Evolutionary conservation across 2,888 invertebrate genomes (phyloP).

Genomic region (Allolobophora icterica): DNA sequence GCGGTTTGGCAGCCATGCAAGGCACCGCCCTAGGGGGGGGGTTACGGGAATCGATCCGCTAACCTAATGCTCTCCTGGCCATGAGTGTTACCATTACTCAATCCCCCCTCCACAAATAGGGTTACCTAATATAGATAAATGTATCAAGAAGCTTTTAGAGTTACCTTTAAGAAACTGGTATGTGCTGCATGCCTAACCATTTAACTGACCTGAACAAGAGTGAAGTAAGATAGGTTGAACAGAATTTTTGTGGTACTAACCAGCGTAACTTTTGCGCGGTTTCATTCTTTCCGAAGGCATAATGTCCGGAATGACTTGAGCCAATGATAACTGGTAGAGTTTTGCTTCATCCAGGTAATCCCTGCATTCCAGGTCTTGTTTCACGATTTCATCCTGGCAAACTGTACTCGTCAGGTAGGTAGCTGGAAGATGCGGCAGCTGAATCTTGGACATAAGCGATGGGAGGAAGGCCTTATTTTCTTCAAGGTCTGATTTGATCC

Average conservation of each 20-base stretch:
- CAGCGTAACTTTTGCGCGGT: conserved; percentile 66
- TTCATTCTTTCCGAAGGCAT: conserved; percentile 56
- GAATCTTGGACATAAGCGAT: conserved; percentile 59
- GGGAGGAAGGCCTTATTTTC: conserved; percentile 57
- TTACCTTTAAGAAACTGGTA: not conserved
- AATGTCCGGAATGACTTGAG: conserved; percentile 56
- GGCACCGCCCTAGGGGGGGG: too few species aligned
- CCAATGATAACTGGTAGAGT: conserved; percentile 63
- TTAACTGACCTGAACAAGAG: not conserved
- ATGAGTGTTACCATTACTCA: too few species aligned
- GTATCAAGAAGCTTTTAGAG: not conserved
- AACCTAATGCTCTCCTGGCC: too few species aligned
- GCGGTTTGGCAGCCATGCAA: too few species aligned
- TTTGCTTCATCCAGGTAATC: conserved; percentile 66
- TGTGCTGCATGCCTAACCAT: not conserved
- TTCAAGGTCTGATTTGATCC: conserved; percentile 63
- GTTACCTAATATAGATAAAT: too few species aligned
- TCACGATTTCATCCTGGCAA: conserved; percentile 58
- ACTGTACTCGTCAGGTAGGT: conserved; percentile 63
- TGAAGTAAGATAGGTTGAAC: not conserved
- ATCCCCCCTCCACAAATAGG: too few species aligned
- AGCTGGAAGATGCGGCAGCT: conserved; percentile 63
- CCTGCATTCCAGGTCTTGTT: conserved; percentile 62
- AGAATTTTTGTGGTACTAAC: conserved; percentile 49
- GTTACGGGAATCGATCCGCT: too few species aligned